phyloP scores from a whole-genome alignment of 2,797 vertebrate species.

The Mormyrus proboscirostris region DNA sequence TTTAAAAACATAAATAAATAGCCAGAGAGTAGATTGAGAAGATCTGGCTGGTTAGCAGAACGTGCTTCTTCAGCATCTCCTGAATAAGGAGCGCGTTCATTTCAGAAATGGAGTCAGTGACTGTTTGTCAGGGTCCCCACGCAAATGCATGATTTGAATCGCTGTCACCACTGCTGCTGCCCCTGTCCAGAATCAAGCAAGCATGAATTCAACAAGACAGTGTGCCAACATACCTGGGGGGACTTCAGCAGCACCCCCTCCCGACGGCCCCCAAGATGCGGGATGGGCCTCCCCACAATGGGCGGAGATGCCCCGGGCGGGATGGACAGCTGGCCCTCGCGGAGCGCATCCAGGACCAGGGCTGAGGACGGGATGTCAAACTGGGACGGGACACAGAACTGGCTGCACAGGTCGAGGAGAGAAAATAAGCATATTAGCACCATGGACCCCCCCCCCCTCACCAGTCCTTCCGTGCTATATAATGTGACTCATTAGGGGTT shows the following conservation, averaged over 20 bases:
- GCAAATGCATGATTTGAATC: background rate
- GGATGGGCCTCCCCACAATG: slow-evolving; percentile 36
- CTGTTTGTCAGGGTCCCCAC: background rate
- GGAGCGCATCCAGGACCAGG: slow-evolving; percentile 60
- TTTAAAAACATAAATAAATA: background rate
- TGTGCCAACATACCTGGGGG: slow-evolving; percentile 64
- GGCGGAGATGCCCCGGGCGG: slow-evolving; percentile 28
- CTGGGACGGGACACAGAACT: slow-evolving; percentile 62
- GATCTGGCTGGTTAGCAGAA: background rate
- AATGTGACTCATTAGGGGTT: background rate
- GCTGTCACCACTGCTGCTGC: background rate
- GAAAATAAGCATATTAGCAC: background rate
- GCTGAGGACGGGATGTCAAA: slow-evolving; percentile 62
- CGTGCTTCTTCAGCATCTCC: background rate
- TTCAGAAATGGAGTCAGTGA: background rate
- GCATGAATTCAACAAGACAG: background rate
- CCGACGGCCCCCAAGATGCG: slow-evolving; percentile 38
- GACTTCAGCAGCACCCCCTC: slow-evolving; percentile 63
- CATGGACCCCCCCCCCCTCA: slow-evolving; percentile 13
- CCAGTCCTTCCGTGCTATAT: background rate
- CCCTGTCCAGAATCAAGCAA: background rate
- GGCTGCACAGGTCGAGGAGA: slow-evolving; percentile 53
- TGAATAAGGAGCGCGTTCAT: background rate
- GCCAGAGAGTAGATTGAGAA: background rate
- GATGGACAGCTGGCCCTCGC: slow-evolving; percentile 47